Base-by-base conservation (phyloP, 2,797 vertebrate species). In the Tokudaia tokunoshimensis region DNA sequence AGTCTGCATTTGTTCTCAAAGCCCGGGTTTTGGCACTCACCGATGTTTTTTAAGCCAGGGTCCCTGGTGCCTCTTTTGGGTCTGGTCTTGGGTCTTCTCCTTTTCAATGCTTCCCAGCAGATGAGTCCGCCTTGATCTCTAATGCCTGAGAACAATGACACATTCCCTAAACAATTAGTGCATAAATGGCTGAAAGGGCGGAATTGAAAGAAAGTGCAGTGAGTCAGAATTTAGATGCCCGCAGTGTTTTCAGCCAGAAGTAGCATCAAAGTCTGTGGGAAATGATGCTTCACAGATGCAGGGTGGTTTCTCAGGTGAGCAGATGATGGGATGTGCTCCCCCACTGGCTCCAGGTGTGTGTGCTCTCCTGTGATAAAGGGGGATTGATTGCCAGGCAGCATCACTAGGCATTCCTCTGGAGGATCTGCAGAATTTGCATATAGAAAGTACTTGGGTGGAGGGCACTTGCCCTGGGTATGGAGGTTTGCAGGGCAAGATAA, bases 141-240 rank as follows among this genome's bases (percentile, higher is more conserved):
- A 59, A 91, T 94, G 94, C 65, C 61, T 91, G 79, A 59, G 96
- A n/a, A 89, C 83, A 97, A 91, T 34, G 78, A 74, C 52, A 41
- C 76, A 63, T 95, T 95, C 97, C 89, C 97, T 94, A 96, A 96
- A 97, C 85, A 97, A 83, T 75, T 82, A 17, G 95, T 91, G 88
- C 19, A 4, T n/a, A 0, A 81, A 94, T 95, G 93, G 96, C 90
- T 84, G 80, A 74, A 17, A 72, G 93, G 84, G 78, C 85, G 37
- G 97, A 96, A 97, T 97, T 74, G 70, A 31, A 84, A 94, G 52
- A 95, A 97, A 95, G 97, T 96, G 91, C 97, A 89, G 96, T 93
- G 92, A 94, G 96, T 96, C 97, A 82, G 96, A 9, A 92, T 97
- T 95, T 26, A 97, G 96, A 55, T 96, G 92, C 67, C 94, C 92